These are phyloP conservation scores for Euura lappo DNA, from an alignment of 1,140 invertebrate genomes.

Conservation along the genomic window DNA sequence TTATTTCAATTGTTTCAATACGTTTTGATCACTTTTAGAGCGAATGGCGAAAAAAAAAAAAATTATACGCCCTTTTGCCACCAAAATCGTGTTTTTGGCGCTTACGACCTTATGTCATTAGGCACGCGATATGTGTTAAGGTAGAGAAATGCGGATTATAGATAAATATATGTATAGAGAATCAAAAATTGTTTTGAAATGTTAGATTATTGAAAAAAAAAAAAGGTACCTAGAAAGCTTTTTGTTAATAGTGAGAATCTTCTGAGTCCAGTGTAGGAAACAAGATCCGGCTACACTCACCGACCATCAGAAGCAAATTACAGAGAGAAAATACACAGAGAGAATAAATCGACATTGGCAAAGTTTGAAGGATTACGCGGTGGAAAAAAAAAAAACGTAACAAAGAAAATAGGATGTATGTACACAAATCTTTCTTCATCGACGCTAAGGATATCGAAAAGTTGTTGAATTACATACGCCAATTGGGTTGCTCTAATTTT, in stretches of 20 bases:
- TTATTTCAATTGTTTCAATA: too few relatives aligned
- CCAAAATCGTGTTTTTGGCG: too few relatives aligned
- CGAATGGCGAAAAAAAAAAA: too few relatives aligned
- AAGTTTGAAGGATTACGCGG: neutral
- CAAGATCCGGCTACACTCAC: constrained; percentile 56
- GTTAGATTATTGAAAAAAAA: neutral
- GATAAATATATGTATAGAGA: neutral
- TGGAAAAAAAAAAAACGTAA: too few relatives aligned
- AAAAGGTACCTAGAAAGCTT: constrained; percentile 55
- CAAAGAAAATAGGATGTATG: too few relatives aligned
- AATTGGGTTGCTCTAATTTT: neutral
- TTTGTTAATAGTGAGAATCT: constrained; percentile 57
- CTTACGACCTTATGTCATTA: too few relatives aligned
- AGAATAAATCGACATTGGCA: constrained; percentile 40
- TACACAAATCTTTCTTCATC: too few relatives aligned
- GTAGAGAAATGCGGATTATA: neutral
- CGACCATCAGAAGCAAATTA: constrained; percentile 52
- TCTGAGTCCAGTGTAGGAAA: constrained; percentile 56
- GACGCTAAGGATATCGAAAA: neutral
- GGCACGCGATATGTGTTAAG: neutral
- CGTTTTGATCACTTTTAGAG: too few relatives aligned
- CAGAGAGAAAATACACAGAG: constrained; percentile 46
- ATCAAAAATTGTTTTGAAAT: neutral
- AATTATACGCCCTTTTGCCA: too few relatives aligned
- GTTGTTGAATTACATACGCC: neutral